phyloP scores from a whole-genome alignment of 2,797 vertebrate genomes.

The Tangara arthus region DNA sequence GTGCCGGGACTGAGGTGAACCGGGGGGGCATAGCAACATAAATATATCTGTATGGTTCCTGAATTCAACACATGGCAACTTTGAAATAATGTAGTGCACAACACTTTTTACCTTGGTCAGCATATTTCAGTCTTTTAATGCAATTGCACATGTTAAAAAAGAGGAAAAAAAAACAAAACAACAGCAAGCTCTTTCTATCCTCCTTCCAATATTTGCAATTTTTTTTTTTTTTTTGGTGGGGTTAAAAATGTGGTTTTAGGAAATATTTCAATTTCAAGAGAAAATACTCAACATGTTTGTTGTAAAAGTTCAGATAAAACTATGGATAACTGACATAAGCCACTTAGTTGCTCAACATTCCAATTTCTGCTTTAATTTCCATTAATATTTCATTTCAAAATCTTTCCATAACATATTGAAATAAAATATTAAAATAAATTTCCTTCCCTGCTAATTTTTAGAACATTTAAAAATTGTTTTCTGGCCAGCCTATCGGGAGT shows the following conservation, averaged over 20 bases:
- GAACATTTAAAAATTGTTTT: background rate
- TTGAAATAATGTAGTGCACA: background rate
- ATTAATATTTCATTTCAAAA: background rate
- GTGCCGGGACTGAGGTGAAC: too few relatives aligned
- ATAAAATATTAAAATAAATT: background rate
- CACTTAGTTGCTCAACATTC: background rate
- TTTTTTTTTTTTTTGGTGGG: too few relatives aligned
- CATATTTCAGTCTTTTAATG: background rate
- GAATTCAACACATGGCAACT: background rate
- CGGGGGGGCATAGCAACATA: too few relatives aligned
- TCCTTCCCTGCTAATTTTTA: background rate
- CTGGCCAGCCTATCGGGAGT: background rate
- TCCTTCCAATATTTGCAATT: background rate
- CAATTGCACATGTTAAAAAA: background rate
- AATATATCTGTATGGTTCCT: background rate
- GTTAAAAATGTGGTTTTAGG: background rate
- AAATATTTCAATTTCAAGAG: background rate
- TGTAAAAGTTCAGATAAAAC: background rate
- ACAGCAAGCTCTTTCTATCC: fast-evolving
- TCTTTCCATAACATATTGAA: background rate
- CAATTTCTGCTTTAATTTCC: background rate
- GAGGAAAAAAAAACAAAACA: too few relatives aligned
- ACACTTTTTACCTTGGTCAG: fast-evolving
- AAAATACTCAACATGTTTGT: background rate
- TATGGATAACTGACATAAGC: background rate